A percentile compares a stretch with the other conserved stretches of the same genome.
Evolutionary conservation across 2,113 vertebrate species (phyloP).

Genomic region (Aspidoscelis tigris): DNA sequence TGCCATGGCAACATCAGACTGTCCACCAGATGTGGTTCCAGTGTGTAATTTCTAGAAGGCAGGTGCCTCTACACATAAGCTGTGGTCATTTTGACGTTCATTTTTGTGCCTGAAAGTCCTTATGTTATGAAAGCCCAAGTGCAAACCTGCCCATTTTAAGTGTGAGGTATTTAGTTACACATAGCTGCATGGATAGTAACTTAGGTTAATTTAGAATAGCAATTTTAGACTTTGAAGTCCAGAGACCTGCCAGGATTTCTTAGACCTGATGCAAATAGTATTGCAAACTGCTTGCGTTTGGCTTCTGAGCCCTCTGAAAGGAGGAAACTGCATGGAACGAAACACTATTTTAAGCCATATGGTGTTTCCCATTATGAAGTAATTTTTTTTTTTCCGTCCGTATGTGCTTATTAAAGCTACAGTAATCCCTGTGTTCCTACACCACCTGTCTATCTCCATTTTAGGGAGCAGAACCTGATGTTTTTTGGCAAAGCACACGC

Average conservation of each 20-base stretch:
- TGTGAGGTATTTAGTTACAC: too few relatives aligned
- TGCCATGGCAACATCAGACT: too few relatives aligned
- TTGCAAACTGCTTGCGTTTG: rapidly evolving
- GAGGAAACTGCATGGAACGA: neutral
- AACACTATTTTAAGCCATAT: slow-evolving; percentile 23
- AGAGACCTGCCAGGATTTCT: neutral
- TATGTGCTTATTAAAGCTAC: slow-evolving; percentile 1
- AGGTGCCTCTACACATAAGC: too few relatives aligned
- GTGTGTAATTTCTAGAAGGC: too few relatives aligned
- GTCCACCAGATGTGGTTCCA: too few relatives aligned
- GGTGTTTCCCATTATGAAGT: slow-evolving; percentile 4
- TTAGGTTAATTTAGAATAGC: neutral
- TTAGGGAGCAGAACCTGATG: slow-evolving; percentile 14
- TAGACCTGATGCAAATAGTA: neutral
- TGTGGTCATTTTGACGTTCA: too few relatives aligned
- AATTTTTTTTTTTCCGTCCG: neutral
- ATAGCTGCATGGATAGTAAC: too few relatives aligned
- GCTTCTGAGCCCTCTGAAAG: neutral
- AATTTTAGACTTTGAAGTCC: neutral
- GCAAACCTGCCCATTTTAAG: too few relatives aligned
- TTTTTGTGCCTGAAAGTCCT: too few relatives aligned
- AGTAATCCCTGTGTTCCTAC: slow-evolving; percentile 1
- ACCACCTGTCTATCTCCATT: slow-evolving; percentile 29
- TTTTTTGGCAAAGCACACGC: slow-evolving; percentile 30
- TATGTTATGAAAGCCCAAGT: too few relatives aligned